Evolutionary conservation across 1,140 invertebrate species (phyloP).

Genomic region (Nylanderia fulva): DNA sequence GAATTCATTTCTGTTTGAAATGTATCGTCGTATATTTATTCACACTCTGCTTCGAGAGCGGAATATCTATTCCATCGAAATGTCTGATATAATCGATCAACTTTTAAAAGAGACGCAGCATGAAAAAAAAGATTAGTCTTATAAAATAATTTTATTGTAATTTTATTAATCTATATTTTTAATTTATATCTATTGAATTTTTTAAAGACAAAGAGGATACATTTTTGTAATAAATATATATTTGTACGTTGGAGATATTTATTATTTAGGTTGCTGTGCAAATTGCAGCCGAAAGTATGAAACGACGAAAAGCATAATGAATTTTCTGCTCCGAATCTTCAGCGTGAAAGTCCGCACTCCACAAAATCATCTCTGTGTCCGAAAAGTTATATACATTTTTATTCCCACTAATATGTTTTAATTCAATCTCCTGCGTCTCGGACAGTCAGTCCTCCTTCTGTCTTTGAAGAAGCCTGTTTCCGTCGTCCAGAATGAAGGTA

Average conservation of each 20-base stretch:
- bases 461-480: neutral
- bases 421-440: neutral
- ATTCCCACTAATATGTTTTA: neutral
- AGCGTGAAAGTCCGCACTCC: neutral
- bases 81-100: neutral
- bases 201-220: neutral
- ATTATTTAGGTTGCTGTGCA: neutral
- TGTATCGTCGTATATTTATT: neutral
- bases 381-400: constrained; percentile 19
- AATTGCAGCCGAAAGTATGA: neutral
- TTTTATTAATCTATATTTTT: neutral
- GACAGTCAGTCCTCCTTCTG: constrained; percentile 10
- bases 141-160: neutral
- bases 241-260: neutral
- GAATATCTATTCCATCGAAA: neutral
- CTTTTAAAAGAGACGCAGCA: neutral
- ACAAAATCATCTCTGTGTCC: neutral
- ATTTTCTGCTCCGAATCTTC: constrained; percentile 23
- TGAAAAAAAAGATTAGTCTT: neutral
- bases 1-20: neutral
- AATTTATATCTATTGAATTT: neutral
- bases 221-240: too few species aligned
- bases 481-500: neutral
- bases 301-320: neutral
- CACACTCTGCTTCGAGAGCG: neutral